These are phyloP conservation scores for Sisyra nigra DNA, from an alignment of 2,888 invertebrate species.

Conservation along the genomic window DNA sequence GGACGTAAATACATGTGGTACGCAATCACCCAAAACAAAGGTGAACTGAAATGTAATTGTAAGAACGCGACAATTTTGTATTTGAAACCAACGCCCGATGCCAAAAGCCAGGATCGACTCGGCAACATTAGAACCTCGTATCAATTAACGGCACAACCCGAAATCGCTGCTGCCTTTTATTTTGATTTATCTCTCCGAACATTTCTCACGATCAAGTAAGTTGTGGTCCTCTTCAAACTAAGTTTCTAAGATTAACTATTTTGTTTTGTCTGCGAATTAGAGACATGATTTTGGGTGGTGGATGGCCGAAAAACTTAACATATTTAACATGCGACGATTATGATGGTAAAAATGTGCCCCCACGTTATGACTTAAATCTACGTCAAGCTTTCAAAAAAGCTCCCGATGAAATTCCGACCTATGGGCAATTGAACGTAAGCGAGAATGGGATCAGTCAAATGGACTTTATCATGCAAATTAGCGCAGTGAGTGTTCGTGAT, in stretches of 20 bases:
- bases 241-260: no score
- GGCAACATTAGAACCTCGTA: slow-evolving; percentile 54
- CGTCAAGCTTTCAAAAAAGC: slow-evolving; percentile 46
- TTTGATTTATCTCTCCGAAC: slow-evolving; percentile 67
- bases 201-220: slow-evolving; percentile 57
- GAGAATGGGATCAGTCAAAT: slow-evolving; percentile 58
- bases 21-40: slow-evolving; percentile 59
- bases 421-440: slow-evolving; percentile 44
- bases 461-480: slow-evolving; percentile 57
- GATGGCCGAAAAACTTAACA: slow-evolving; percentile 55
- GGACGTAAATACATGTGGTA: slow-evolving; percentile 80
- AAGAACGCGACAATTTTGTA: slow-evolving; percentile 63
- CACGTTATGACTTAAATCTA: slow-evolving; percentile 47
- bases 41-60: slow-evolving; percentile 56
- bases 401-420: slow-evolving; percentile 45
- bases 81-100: slow-evolving; percentile 53
- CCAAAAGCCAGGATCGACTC: slow-evolving; percentile 49
- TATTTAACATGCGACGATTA: slow-evolving; percentile 67
- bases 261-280: no score
- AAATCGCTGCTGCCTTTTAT: slow-evolving; percentile 71
- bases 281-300: slow-evolving; percentile 51
- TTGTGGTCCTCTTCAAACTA: slow-evolving; percentile 7
- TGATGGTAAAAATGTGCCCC: slow-evolving; percentile 60
- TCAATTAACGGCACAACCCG: slow-evolving; percentile 53
- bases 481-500: slow-evolving; percentile 52